These are phyloP conservation scores for Apeira syringaria DNA, from an alignment of 2,888 invertebrate genomes.

Conservation along the genomic window DNA sequence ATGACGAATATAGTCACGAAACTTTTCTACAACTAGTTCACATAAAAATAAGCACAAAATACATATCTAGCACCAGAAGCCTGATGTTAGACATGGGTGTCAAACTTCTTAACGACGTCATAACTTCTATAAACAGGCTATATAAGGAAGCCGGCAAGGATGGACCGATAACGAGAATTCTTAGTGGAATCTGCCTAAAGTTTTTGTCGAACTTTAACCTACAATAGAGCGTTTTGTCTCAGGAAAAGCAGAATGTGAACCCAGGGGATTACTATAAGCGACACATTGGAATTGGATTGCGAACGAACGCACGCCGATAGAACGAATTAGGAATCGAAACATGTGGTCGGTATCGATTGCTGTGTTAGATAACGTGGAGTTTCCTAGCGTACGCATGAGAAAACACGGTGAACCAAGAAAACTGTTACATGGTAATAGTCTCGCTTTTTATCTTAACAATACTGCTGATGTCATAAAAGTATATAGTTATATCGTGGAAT, in stretches of 20 bases:
- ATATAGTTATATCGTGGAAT: too few relatives aligned
- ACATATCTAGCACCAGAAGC: constrained; percentile 6
- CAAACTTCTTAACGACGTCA: constrained; percentile 15
- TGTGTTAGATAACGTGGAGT: constrained; percentile 1
- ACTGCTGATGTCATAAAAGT: too few relatives aligned
- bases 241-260: constrained; percentile 40
- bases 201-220: constrained; percentile 11
- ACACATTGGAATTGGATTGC: constrained; percentile 42
- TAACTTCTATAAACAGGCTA: constrained; percentile 11
- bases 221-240: constrained; percentile 14
- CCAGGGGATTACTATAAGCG: constrained; percentile 44
- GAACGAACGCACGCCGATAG: constrained; percentile 31
- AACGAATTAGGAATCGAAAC: constrained; percentile 30
- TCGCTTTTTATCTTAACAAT: too few relatives aligned
- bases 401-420: background rate
- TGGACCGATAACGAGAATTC: constrained; percentile 21
- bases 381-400: constrained; percentile 1
- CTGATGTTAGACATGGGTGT: constrained; percentile 10
- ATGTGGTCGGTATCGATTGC: constrained; percentile 21
- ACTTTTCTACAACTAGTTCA: too few relatives aligned
- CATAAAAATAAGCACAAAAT: background rate
- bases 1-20: too few relatives aligned
- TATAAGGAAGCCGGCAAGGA: constrained; percentile 12
- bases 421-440: too few relatives aligned
- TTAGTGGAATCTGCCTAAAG: constrained; percentile 10